Evolutionary conservation across 1,140 invertebrate species (phyloP).

Genomic region (Apolygus lucorum): DNA sequence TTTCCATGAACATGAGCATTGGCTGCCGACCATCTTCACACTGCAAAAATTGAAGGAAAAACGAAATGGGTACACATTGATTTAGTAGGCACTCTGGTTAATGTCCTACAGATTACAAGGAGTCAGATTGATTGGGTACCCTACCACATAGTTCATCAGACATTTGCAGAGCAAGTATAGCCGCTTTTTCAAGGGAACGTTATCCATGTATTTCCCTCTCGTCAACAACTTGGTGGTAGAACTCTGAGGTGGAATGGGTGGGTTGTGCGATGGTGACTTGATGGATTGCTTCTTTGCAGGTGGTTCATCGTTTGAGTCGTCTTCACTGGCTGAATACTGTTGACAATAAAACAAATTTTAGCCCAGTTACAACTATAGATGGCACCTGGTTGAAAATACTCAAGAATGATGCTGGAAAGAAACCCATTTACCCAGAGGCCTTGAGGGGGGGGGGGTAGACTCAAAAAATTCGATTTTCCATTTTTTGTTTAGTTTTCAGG

Average conservation of each 20-base stretch:
- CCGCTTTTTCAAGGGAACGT: conserved; percentile 61
- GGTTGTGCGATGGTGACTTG: not conserved
- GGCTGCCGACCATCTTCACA: conserved; percentile 73
- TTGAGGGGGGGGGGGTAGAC: too few relatives aligned
- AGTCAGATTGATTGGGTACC: too few relatives aligned
- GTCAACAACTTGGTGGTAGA: conserved; percentile 44
- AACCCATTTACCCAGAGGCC: too few relatives aligned
- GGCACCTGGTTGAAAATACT: too few relatives aligned
- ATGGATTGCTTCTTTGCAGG: conserved; percentile 14
- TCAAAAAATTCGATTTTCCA: too few relatives aligned
- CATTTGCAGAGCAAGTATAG: conserved; percentile 64
- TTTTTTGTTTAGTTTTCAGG: too few relatives aligned
- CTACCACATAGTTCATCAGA: conserved; percentile 65
- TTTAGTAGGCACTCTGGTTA: too few relatives aligned
- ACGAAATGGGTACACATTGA: too few relatives aligned
- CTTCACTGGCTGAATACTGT: conserved; percentile 36
- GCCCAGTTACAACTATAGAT: not conserved
- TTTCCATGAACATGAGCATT: conserved; percentile 90
- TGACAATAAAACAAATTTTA: not conserved
- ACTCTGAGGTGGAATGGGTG: conserved; percentile 39
- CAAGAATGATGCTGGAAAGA: too few relatives aligned
- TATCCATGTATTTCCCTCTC: conserved; percentile 48
- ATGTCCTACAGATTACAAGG: too few relatives aligned
- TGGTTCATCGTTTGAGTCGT: conserved; percentile 33
- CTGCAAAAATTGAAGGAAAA: conserved; percentile 38